Conservation (phyloP, 2,113 vertebrate genomes). For the Nanger granti region DNA sequence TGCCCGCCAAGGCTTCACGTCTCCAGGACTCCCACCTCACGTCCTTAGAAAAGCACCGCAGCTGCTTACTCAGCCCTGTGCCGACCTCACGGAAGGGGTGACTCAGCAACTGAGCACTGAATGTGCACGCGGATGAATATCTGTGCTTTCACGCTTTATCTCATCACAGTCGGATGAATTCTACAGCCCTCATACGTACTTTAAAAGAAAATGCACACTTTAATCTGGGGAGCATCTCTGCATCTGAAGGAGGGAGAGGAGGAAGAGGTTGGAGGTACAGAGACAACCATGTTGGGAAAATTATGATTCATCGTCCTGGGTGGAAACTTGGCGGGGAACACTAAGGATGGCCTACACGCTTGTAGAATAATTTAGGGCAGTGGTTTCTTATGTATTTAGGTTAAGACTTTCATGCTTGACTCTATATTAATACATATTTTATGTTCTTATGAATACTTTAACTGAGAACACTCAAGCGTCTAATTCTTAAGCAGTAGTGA, state of each 20-base stretch:
- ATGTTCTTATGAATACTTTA: neutral
- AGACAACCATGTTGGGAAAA: too few species aligned
- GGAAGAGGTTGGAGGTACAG: too few species aligned
- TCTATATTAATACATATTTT: neutral
- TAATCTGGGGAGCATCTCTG: neutral
- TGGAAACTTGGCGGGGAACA: neutral
- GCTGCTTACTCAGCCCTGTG: neutral
- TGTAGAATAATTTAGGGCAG: neutral
- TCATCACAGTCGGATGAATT: neutral
- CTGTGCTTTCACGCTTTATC: neutral
- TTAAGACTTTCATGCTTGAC: neutral
- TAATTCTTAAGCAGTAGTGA: neutral
- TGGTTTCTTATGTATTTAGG: neutral
- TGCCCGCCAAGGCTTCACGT: rapidly evolving
- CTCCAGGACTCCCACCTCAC: rapidly evolving
- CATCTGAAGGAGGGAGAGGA: neutral
- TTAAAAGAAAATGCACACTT: neutral
- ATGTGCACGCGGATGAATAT: neutral
- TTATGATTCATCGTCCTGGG: rapidly evolving
- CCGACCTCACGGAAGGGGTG: neutral
- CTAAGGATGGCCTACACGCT: neutral
- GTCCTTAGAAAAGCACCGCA: rapidly evolving
- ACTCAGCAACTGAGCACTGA: neutral
- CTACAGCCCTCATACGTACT: neutral
- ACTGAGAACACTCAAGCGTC: neutral